Conservation (phyloP, 2,113 vertebrate genomes). For the Todiramphus saurophagus region DNA sequence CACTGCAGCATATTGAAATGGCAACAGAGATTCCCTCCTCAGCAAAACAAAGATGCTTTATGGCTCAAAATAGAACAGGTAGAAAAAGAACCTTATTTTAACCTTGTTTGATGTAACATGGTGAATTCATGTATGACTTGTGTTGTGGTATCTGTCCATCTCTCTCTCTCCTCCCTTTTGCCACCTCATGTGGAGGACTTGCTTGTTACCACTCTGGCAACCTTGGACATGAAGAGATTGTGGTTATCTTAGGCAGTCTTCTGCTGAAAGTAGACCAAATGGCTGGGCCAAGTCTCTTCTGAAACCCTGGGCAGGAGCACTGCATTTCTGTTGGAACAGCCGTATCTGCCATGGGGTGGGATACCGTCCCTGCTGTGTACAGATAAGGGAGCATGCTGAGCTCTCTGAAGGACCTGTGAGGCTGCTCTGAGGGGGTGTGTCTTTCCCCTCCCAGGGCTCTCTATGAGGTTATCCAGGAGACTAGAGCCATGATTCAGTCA, state of each 20-base stretch:
- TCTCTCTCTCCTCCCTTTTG: not conserved
- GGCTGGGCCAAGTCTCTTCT: not conserved
- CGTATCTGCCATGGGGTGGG: not conserved
- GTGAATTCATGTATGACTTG: not conserved
- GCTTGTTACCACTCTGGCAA: not conserved
- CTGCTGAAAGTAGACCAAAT: not conserved
- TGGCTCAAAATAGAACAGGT: not conserved
- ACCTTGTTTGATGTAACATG: not conserved
- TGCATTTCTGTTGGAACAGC: not conserved
- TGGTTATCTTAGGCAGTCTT: not conserved
- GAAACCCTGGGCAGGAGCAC: not conserved
- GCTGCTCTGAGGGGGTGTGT: not conserved
- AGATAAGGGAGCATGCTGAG: not conserved
- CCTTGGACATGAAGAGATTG: not conserved
- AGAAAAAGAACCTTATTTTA: not conserved
- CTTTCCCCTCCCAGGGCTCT: not conserved
- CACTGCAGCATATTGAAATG: conserved; percentile 24
- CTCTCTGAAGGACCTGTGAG: not conserved
- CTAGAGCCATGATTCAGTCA: not conserved
- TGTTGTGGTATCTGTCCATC: not conserved
- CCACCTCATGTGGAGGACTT: not conserved
- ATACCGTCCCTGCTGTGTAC: not conserved
- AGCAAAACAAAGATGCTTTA: not conserved
- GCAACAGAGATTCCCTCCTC: conserved; percentile 2
- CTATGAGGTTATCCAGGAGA: not conserved